Evolutionary conservation across 1,140 invertebrate species (phyloP).

Genomic region (Drosophila rufa): DNA sequence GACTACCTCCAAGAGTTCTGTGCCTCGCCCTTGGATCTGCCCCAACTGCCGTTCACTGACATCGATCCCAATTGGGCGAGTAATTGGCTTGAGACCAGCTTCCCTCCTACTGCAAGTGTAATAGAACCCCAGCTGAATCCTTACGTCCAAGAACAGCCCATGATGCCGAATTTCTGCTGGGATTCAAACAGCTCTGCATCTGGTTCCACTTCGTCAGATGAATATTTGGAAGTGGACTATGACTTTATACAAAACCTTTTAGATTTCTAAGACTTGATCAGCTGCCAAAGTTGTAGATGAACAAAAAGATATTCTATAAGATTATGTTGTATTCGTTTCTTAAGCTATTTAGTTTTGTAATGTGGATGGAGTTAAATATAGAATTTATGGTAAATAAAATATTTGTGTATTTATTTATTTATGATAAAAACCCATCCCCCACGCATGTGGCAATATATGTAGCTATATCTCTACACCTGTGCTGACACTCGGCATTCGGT

Average conservation of each 20-base stretch:
- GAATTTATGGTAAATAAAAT: background rate
- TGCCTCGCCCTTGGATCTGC: conserved; percentile 1
- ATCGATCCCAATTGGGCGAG: conserved; percentile 17
- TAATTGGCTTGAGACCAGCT: conserved; percentile 9
- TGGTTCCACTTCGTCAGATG: conserved; percentile 30
- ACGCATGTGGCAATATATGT: background rate
- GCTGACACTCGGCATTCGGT: conserved; percentile 17
- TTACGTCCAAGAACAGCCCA: background rate
- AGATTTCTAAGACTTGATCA: conserved; percentile 19
- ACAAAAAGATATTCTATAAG: background rate
- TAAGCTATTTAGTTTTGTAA: background rate
- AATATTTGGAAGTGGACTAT: conserved; percentile 50
- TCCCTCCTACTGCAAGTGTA: background rate
- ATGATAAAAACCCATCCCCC: background rate
- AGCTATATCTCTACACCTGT: conserved; percentile 40
- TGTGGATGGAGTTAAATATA: background rate
- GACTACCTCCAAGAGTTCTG: conserved; percentile 35
- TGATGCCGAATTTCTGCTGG: conserved; percentile 38
- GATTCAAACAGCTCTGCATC: conserved; percentile 35
- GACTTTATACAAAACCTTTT: conserved; percentile 69
- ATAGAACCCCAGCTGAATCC: background rate
- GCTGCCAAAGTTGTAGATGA: background rate
- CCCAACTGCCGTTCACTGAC: conserved; percentile 11
- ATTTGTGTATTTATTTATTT: background rate
- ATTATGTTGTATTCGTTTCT: background rate